Percentiles rank a stretch among this genome's conserved stretches.
phyloP scores from a whole-genome alignment of 2,797 vertebrate species.

The Premnoplex brunnescens region DNA sequence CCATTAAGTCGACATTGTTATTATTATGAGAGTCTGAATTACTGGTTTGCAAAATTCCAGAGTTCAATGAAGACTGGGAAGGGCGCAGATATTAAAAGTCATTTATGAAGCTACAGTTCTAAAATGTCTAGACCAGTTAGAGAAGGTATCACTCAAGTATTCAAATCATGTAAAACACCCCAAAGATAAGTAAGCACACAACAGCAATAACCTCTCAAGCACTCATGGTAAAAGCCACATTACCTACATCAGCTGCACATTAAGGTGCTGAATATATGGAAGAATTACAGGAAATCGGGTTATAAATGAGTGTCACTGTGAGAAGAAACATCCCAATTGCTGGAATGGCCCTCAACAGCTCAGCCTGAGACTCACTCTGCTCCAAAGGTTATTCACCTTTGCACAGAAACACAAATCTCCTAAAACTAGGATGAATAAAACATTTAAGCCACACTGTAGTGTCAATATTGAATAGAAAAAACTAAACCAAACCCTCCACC shows the following conservation, averaged over 20 bases:
- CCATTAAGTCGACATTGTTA: not conserved
- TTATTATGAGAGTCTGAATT: not conserved
- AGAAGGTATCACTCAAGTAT: not conserved
- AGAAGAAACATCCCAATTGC: not conserved
- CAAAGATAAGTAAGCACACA: not conserved
- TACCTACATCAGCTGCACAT: not conserved
- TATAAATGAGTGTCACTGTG: not conserved
- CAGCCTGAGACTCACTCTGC: not conserved
- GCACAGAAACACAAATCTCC: not conserved
- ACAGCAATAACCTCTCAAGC: not conserved
- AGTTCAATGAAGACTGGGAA: not conserved
- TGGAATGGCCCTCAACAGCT: not conserved
- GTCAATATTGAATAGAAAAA: not conserved
- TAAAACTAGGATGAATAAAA: not conserved
- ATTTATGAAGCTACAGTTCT: not conserved
- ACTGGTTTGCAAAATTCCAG: not conserved
- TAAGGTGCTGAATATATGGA: not conserved
- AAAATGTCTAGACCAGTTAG: not conserved
- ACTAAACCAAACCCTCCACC: not conserved
- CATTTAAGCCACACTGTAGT: not conserved
- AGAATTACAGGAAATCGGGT: not conserved
- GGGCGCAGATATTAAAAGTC: not conserved
- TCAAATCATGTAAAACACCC: not conserved
- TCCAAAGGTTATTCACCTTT: not conserved
- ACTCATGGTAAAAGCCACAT: not conserved